Percentiles rank a stretch among this genome's conserved stretches.
phyloP scores from a whole-genome alignment of 2,888 invertebrate genomes.

The Mylabris sibirica region DNA sequence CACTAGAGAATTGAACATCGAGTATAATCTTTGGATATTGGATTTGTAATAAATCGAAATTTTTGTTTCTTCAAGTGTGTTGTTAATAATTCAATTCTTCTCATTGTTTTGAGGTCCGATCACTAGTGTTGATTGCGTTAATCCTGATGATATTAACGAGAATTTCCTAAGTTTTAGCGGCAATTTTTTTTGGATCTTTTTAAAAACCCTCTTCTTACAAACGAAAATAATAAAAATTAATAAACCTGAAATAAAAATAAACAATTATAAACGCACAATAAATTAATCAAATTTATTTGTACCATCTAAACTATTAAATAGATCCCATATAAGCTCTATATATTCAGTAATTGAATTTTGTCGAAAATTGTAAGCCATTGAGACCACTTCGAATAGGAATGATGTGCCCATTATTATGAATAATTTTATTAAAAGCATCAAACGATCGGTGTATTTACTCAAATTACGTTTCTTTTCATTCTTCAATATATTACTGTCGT shows the following conservation, averaged over 20 bases:
- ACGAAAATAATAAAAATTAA: conserved; percentile 78
- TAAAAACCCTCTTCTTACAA: conserved; percentile 72
- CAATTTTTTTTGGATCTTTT: conserved; percentile 65
- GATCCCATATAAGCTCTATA: conserved; percentile 65
- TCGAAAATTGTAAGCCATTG: conserved; percentile 66
- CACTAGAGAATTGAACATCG: background rate
- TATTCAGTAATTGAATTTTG: conserved; percentile 61
- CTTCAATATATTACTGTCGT: conserved; percentile 67
- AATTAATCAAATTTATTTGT: conserved; percentile 37
- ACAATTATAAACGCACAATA: background rate
- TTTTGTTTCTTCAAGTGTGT: too few species aligned
- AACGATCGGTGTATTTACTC: conserved; percentile 73
- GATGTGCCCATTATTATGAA: conserved; percentile 83
- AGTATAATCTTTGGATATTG: conserved; percentile 1
- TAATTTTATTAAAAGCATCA: conserved; percentile 75
- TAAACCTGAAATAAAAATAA: conserved; percentile 53
- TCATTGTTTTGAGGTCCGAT: background rate
- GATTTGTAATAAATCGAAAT: too few species aligned
- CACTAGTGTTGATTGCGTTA: conserved; percentile 24
- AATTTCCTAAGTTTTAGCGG: conserved; percentile 26
- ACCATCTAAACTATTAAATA: conserved; percentile 75
- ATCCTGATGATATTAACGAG: conserved; percentile 28
- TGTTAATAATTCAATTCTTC: background rate
- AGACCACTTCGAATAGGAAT: conserved; percentile 74
- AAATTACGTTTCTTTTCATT: conserved; percentile 63